A percentile compares a stretch with the other conserved stretches of the same genome.
Evolutionary conservation across 2,888 invertebrate species (phyloP).

Genomic region (Lepidochrysops patricia): DNA sequence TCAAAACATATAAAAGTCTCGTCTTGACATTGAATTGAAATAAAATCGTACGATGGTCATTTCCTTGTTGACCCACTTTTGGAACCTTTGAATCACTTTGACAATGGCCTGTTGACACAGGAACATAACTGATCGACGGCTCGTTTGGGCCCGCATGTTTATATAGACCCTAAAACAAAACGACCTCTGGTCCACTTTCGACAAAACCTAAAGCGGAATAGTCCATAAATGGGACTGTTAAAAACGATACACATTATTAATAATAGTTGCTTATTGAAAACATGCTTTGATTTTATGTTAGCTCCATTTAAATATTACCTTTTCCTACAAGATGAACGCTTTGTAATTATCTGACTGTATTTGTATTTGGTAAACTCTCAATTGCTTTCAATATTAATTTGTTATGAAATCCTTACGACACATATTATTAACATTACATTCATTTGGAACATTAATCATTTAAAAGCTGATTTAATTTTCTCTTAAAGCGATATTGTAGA

Average conservation of each 20-base stretch:
- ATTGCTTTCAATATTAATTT: conserved; percentile 19
- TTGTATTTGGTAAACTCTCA: background rate
- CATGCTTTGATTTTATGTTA: no score
- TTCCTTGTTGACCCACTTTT: conserved; percentile 52
- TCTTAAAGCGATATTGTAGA: background rate
- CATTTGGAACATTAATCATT: conserved; percentile 23
- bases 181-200: background rate
- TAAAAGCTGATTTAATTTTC: conserved; percentile 3
- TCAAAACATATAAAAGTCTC: no score
- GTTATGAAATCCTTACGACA: conserved; percentile 21
- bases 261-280: no score
- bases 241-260: no score
- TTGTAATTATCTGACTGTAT: background rate
- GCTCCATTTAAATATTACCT: background rate
- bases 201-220: background rate
- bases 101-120: conserved; percentile 64
- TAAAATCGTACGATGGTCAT: conserved; percentile 4
- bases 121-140: conserved; percentile 53
- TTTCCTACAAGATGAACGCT: background rate
- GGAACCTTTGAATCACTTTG: conserved; percentile 58
- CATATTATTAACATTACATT: conserved; percentile 23
- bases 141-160: conserved; percentile 54
- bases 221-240: background rate
- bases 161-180: conserved; percentile 29
- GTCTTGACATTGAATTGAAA: background rate